phyloP scores from a whole-genome alignment of 2,888 invertebrate genomes.

The Caenorhabditis imperialis region DNA sequence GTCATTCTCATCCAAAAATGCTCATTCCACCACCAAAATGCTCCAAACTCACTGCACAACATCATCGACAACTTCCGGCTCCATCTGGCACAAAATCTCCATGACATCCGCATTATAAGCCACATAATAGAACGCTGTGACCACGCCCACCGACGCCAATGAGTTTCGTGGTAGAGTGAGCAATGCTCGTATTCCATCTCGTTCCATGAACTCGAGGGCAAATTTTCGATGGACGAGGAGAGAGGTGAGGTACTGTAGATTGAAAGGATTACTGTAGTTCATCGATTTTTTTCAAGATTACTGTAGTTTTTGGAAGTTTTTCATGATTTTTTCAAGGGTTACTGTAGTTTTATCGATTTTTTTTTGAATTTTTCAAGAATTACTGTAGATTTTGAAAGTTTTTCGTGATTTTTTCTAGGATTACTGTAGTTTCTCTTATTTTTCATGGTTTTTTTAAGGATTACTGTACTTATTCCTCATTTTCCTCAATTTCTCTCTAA shows the following conservation, averaged over 20 bases:
- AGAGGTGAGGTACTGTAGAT: conserved; percentile 87
- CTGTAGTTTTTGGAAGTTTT: not conserved
- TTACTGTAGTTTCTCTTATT: too few species aligned
- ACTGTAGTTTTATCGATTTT: too few species aligned
- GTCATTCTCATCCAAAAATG: too few species aligned
- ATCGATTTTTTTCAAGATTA: not conserved
- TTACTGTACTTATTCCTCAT: too few species aligned
- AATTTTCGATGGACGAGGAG: conserved; percentile 97
- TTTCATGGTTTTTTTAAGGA: too few species aligned
- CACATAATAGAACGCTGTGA: conserved; percentile 94
- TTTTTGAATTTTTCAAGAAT: too few species aligned
- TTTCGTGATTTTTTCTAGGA: too few species aligned
- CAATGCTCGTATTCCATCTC: conserved; percentile 88
- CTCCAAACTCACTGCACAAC: conserved; percentile 73
- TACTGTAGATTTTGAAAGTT: too few species aligned
- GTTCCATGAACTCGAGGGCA: conserved; percentile 92
- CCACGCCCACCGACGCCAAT: conserved; percentile 86
- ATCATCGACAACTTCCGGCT: conserved; percentile 79
- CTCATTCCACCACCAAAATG: too few species aligned
- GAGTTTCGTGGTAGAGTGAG: conserved; percentile 84
- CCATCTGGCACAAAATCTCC: conserved; percentile 89
- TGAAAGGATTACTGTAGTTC: not conserved
- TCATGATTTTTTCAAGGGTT: too few species aligned
- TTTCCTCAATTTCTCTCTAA: too few species aligned
- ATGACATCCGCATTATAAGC: conserved; percentile 96